Base-by-base conservation (phyloP, 2,113 vertebrate genomes). In the Athene cunicularia region DNA sequence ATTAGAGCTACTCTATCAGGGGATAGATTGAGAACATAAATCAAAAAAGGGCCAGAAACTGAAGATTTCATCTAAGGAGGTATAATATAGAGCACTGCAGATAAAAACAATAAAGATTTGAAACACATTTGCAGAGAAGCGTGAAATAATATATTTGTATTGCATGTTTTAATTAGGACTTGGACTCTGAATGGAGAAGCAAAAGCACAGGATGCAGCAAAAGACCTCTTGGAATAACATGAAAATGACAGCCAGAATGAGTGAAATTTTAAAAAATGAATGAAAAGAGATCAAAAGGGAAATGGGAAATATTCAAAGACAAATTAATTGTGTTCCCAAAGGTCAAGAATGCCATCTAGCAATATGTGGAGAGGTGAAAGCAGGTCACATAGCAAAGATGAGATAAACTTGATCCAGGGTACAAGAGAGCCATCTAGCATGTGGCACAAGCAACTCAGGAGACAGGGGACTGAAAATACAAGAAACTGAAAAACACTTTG, bases 291-390 rank as follows among this genome's bases (percentile, higher is more conserved):
- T 66, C 41, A 93, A 49, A 85, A 59, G 30, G 80, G 62, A 95
- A 98, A 96, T 64, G 14, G 62, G 39, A 96, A 94, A 87, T 77
- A 95, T 62, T 95, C 60, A 37, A 94, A 82, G 64, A 66, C 37
- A 95, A 92, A 96, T 96, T 90, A 88, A 94, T 80, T n/a, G 24
- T 87, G 62, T 20, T 41, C 66, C 39, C 81, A 85, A 93, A 80
- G 95, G 89, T 96, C 86, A 95, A 95, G 63, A 80, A 89, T 52
- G 86, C 32, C 67, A 81, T 56, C 75, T 45, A 95, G 84, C 90
- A 96, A 92, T 94, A 93, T 60, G 62, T 41, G 19, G 28, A 91
- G 43, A 75, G 70, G 83, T 72, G 75, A 91, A 68, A 83, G 59
- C 18, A 85, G 92, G 91, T 94, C 89, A 80, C 7, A 0, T 7